Percentiles rank a stretch among this genome's conserved stretches.
Conservation (phyloP, 2,888 invertebrate genomes). For the Imbricaverruca yamaguchii region DNA sequence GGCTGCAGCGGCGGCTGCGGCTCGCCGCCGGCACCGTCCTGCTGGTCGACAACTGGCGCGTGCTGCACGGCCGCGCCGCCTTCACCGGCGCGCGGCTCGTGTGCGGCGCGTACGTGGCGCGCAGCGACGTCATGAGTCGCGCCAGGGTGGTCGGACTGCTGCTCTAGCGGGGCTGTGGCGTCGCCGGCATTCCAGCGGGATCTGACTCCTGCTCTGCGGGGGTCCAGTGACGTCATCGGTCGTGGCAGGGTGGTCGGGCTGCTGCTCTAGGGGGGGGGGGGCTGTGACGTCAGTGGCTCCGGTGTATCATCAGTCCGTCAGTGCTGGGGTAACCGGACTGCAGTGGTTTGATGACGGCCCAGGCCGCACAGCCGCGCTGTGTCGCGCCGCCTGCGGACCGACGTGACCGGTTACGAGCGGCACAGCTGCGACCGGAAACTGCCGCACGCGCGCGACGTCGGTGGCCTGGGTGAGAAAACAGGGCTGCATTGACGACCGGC, state of each 20-base stretch:
- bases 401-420: too few species aligned
- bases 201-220: conserved; percentile 56
- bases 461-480: too few species aligned
- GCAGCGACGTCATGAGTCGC: conserved; percentile 59
- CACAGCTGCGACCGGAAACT: too few species aligned
- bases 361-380: too few species aligned
- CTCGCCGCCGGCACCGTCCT: conserved; percentile 59
- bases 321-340: too few species aligned
- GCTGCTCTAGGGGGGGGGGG: conserved; percentile 24
- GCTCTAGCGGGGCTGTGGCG: conserved; percentile 2
- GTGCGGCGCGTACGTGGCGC: conserved; percentile 62
- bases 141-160: conserved; percentile 43
- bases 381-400: too few species aligned
- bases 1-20: conserved; percentile 35
- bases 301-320: too few species aligned
- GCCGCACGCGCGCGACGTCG: too few species aligned
- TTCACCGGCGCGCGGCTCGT: conserved; percentile 60
- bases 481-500: too few species aligned
- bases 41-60: conserved; percentile 69
- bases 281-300: too few species aligned
- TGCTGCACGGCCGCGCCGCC: conserved; percentile 62
- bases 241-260: conserved; percentile 44
- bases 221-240: conserved; percentile 60
- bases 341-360: too few species aligned
- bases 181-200: conserved; percentile 43